A percentile compares a stretch with the other conserved stretches of the same genome.
Evolutionary conservation across 2,888 invertebrate species (phyloP).

Genomic region (Pantelozetes paolii): DNA sequence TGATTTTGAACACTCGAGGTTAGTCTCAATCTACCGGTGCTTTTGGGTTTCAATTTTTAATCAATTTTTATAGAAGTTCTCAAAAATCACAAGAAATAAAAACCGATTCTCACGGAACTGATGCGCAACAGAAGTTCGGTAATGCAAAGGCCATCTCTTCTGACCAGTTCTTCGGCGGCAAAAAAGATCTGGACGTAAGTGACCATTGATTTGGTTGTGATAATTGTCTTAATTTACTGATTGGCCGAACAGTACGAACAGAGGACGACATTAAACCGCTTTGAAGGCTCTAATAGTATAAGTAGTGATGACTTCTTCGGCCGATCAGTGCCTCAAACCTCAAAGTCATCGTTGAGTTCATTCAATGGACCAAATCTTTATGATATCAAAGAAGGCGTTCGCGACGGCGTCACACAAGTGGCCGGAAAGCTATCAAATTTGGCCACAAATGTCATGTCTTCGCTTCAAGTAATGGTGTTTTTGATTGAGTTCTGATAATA

Average conservation of each 20-base stretch:
- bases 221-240: neutral
- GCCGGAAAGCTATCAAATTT: slow-evolving; percentile 92
- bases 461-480: slow-evolving; percentile 5
- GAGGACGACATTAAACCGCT: slow-evolving; percentile 63
- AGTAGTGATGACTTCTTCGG: slow-evolving; percentile 95
- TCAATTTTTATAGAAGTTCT: slow-evolving; percentile 1
- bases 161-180: slow-evolving; percentile 87
- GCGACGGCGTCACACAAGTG: slow-evolving; percentile 93
- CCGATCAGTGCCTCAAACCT: slow-evolving; percentile 39
- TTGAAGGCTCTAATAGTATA: slow-evolving; percentile 90
- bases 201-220: slow-evolving; percentile 27
- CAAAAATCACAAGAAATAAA: slow-evolving; percentile 7
- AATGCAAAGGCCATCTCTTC: slow-evolving; percentile 97
- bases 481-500: no score
- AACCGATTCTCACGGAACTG: slow-evolving; percentile 51
- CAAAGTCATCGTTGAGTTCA: slow-evolving; percentile 47
- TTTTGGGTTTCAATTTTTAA: neutral
- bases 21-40: neutral
- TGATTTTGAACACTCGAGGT: slow-evolving; percentile 34
- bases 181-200: slow-evolving; percentile 59
- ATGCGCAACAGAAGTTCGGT: slow-evolving; percentile 83
- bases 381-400: slow-evolving; percentile 94
- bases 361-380: slow-evolving; percentile 68
- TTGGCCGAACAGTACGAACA: slow-evolving; percentile 56
- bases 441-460: slow-evolving; percentile 66